Conservation (phyloP, 30 jellyfish, hydroid and myxozoan species). For the Aurelia coerulea region DNA sequence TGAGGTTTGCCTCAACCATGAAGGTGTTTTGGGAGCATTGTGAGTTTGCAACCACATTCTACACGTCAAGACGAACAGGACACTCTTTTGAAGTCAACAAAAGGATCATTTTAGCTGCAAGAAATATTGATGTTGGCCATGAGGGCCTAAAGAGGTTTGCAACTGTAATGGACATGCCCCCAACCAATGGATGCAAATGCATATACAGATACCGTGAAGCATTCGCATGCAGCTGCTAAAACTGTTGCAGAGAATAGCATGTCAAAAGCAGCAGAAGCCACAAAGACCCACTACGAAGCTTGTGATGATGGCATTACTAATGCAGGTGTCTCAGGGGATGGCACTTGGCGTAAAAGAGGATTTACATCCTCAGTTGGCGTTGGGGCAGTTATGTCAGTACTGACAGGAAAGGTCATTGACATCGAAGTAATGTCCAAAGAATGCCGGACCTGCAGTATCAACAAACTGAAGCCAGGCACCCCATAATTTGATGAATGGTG, state of each 20-base stretch:
- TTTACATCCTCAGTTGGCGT: constrained; percentile 33
- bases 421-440: constrained; percentile 23
- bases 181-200: constrained; percentile 1
- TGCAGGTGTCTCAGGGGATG: constrained; percentile 40
- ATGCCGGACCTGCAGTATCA: not conserved
- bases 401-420: constrained; percentile 40
- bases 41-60: not conserved
- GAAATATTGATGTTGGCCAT: constrained; percentile 33
- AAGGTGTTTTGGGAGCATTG: not conserved
- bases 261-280: constrained; percentile 19
- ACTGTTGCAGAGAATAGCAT: constrained; percentile 22
- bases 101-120: not conserved
- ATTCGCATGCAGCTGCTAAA: not conserved
- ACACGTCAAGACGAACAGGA: not conserved
- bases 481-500: constrained; percentile 26
- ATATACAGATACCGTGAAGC: not conserved
- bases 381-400: constrained; percentile 17
- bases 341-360: constrained; percentile 54
- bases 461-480: constrained; percentile 3
- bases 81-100: constrained; percentile 34
- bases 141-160: constrained; percentile 19
- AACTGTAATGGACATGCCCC: constrained; percentile 37
- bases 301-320: constrained; percentile 3
- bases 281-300: not conserved
- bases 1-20: constrained; percentile 1